Percentiles rank a stretch among this genome's conserved stretches.
phyloP scores from a whole-genome alignment of 2,888 invertebrate species.

The Rhamnusium bicolor region DNA sequence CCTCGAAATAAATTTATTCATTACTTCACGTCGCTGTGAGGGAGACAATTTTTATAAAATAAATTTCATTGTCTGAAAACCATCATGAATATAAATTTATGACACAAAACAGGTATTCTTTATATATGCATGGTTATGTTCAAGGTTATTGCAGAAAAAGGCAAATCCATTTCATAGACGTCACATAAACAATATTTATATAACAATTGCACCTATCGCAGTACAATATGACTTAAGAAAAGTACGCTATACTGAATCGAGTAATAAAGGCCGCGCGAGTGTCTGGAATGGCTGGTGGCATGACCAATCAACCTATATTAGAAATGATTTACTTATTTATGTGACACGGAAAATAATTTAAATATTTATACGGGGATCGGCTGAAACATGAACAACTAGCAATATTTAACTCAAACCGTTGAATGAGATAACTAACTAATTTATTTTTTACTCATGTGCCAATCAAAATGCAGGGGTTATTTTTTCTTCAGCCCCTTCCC shows the following conservation, averaged over 20 bases:
- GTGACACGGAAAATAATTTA: background rate
- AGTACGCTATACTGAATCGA: background rate
- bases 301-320: slow-evolving; percentile 23
- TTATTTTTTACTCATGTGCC: too few species aligned
- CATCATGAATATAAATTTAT: slow-evolving; percentile 32
- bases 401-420: too few species aligned
- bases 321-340: background rate
- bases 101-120: slow-evolving; percentile 11
- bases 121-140: slow-evolving; percentile 2
- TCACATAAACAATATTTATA: slow-evolving; percentile 34
- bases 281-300: slow-evolving; percentile 10
- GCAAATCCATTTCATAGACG: slow-evolving; percentile 29
- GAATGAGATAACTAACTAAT: too few species aligned
- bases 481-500: too few species aligned
- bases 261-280: background rate
- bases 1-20: slow-evolving; percentile 22
- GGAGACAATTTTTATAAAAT: slow-evolving; percentile 15
- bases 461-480: too few species aligned
- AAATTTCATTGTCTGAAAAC: slow-evolving; percentile 27
- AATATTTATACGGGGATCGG: too few species aligned
- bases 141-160: slow-evolving; percentile 20
- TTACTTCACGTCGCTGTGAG: slow-evolving; percentile 13
- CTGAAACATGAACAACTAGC: too few species aligned
- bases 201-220: slow-evolving; percentile 28
- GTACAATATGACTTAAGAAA: background rate